These are phyloP conservation scores for Trogon surrucura DNA, from an alignment of 2,113 vertebrate species.

Conservation along the genomic window DNA sequence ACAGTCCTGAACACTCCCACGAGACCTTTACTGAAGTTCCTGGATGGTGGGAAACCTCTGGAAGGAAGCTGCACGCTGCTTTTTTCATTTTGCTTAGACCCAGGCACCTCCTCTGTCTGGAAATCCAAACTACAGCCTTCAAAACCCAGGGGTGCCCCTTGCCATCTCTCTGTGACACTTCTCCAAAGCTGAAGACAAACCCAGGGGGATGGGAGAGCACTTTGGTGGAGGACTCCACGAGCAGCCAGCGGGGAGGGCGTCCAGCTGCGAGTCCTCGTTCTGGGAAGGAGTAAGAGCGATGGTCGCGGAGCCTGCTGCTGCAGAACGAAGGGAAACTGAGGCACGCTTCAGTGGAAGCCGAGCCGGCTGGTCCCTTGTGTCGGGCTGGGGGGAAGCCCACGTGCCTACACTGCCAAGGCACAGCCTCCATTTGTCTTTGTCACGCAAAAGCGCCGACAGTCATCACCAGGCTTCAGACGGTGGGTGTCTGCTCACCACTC, in stretches of 20 bases:
- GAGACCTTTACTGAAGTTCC: background rate
- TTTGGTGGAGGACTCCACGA: background rate
- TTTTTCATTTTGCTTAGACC: background rate
- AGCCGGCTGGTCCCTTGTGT: background rate
- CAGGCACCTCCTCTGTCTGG: background rate
- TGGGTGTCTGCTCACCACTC: background rate
- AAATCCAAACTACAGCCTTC: background rate
- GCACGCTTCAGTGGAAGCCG: background rate
- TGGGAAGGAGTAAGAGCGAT: background rate
- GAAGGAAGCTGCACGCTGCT: background rate
- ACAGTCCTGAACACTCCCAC: background rate
- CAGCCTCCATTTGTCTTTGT: fast-evolving
- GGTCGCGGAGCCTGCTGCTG: background rate
- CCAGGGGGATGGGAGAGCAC: background rate
- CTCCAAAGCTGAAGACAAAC: background rate
- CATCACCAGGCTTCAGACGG: background rate
- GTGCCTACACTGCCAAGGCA: fast-evolving
- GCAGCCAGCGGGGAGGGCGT: background rate
- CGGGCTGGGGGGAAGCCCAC: fast-evolving
- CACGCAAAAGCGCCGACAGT: background rate
- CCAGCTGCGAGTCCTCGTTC: background rate
- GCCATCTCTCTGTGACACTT: background rate
- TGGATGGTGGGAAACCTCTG: background rate
- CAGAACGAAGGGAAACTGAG: background rate
- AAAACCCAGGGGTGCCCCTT: background rate